Conservation (phyloP, 2,797 vertebrate genomes). For the Siniperca scherzeri region DNA sequence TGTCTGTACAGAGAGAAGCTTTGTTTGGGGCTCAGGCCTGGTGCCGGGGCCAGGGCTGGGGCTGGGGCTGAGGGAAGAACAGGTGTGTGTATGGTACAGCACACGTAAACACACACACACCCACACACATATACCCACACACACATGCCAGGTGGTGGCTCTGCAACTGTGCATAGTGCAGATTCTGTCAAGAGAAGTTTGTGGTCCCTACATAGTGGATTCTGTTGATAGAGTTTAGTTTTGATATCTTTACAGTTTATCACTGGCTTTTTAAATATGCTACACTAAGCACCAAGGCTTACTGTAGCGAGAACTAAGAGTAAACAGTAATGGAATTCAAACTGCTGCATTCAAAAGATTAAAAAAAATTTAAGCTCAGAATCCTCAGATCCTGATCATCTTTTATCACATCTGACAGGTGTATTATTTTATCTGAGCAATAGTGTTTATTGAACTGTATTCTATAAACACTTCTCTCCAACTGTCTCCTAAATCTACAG, state of each 20-base stretch:
- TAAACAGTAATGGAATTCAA: neutral
- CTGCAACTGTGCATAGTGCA: constrained; percentile 36
- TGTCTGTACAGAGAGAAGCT: constrained; percentile 75
- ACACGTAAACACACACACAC: constrained; percentile 28
- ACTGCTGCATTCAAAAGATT: neutral
- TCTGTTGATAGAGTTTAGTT: constrained; percentile 46
- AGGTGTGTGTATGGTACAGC: constrained; percentile 72
- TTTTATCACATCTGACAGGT: constrained; percentile 29
- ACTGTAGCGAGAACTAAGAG: constrained; percentile 3
- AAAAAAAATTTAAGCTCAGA: neutral
- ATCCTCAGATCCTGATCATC: constrained; percentile 8
- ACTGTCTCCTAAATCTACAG: constrained; percentile 7
- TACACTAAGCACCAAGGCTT: neutral
- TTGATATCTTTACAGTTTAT: constrained; percentile 47
- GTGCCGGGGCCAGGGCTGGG: constrained; percentile 11
- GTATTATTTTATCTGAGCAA: constrained; percentile 26
- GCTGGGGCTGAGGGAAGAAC: constrained; percentile 43
- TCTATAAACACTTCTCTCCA: neutral
- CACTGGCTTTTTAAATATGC: constrained; percentile 13
- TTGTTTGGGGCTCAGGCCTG: constrained; percentile 67
- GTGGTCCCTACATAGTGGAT: constrained; percentile 33
- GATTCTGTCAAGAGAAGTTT: constrained; percentile 38
- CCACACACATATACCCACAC: constrained; percentile 24
- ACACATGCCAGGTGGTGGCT: constrained; percentile 61
- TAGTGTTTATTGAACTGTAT: constrained; percentile 22